A percentile compares a stretch with the other conserved stretches of the same genome.
Evolutionary conservation across 2,797 vertebrate genomes (phyloP).

Genomic region (Macroramphosus scolopax): DNA sequence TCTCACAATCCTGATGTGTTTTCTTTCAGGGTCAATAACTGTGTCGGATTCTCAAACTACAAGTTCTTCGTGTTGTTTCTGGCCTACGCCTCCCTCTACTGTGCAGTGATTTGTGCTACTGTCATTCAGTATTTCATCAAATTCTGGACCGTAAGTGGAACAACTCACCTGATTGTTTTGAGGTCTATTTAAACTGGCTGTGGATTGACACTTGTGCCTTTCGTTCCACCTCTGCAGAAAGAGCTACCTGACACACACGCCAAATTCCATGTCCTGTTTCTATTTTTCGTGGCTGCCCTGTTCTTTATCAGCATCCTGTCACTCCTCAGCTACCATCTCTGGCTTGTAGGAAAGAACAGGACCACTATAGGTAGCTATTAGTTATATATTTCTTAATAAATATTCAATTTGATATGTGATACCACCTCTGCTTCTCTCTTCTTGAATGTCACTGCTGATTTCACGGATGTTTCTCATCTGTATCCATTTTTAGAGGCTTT

Average conservation of each 20-base stretch:
- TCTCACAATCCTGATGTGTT: no score
- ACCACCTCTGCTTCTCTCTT: neutral
- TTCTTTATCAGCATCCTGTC: constrained; percentile 95
- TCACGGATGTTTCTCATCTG: neutral
- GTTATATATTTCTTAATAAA: neutral
- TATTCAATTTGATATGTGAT: neutral
- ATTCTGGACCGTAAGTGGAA: constrained; percentile 94
- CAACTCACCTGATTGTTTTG: neutral
- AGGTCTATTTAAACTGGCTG: no score
- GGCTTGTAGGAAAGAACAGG: constrained; percentile 94
- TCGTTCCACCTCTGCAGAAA: constrained; percentile 76
- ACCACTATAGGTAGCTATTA: constrained; percentile 92
- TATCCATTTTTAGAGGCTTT: constrained; percentile 84
- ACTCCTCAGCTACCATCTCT: constrained; percentile 93
- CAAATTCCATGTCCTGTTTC: constrained; percentile 96
- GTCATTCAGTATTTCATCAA: constrained; percentile 96
- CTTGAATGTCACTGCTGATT: neutral
- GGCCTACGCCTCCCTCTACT: constrained; percentile 91
- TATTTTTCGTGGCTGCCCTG: constrained; percentile 95
- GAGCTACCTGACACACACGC: constrained; percentile 84
- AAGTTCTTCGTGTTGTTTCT: constrained; percentile 97
- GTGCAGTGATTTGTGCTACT: constrained; percentile 89
- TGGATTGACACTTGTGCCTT: no score
- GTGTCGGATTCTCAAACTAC: constrained; percentile 98
- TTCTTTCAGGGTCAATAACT: constrained; percentile 94